Evolutionary conservation across 1,140 invertebrate species (phyloP), one percentile per base, ranked within the genome.

Genomic region (Chrysoperla carnea): DNA sequence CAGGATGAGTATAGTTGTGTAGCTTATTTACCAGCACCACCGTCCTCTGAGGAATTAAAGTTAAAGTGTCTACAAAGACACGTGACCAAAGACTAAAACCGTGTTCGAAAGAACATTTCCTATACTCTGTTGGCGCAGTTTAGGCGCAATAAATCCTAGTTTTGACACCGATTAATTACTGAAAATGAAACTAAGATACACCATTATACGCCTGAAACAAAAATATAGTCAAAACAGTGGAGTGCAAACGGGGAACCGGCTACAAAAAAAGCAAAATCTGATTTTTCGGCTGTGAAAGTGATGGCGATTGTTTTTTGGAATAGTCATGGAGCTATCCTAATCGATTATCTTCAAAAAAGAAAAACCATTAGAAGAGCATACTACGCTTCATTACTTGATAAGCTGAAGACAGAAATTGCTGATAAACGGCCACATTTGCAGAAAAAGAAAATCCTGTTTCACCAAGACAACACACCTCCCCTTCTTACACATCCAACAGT

Each of bases 271-370:
- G 49, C 52, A 40, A 60, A 62, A 51, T 51, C 48, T 36, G 44
- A 46, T 48, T 47, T 59, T 57, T 64, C 61, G 56, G 63, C 60
- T 61, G 60, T 56, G 57, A 58, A 57, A 60, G 59, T 61, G 57
- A 59, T 60, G 61, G 58, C 53, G 54, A 49, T 56, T 52, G 58
- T 59, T 64, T 61, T 53, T 55, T 65, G 54, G 59, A 53, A 57
- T 53, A 44, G 49, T 46, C 48, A 50, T 49, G 53, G 52, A 52
- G 50, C 56, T 39, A 39, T 61, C 6, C 51, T 61, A 43, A 57
- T 56, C 44, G 60, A 68, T 56, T 67, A 64, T 55, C 59, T 69
- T 59, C 53, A 60, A 57, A 60, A 51, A 57, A 51, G 52, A 54
- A 55, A 52, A 56, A 60, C 57, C 52, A 64, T 62, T 50, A 63